Base-by-base conservation (phyloP, 2,888 invertebrate species). In the Anticlea derivata region DNA sequence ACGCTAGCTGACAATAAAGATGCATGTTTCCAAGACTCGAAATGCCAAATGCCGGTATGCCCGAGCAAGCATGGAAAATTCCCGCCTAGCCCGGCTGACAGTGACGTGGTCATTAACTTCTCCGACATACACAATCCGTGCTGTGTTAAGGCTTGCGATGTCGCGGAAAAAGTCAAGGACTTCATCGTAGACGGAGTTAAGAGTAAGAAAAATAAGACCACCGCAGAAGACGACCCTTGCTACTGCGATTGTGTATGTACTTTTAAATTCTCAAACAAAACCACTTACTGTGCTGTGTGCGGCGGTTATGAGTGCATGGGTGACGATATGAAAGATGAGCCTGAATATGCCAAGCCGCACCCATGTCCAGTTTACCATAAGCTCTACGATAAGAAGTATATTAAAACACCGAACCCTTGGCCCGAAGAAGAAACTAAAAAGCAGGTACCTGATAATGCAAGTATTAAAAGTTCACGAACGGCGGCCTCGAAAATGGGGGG, bases 311-410 rank as follows among this genome's bases (percentile, higher is more conserved):
- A 89, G 66, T 82, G 82, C 43, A 60, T 86, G 13, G 89, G 89
- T 7, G 76, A 80, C 23, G 88, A 89, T 57, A 77, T 83, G 63
- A 70, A 63, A 54, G 59, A 76, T 46, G 68, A 81, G 59, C 88
- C 89, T 1, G 77, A 72, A 10, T 80, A 72, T 51, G 68, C 68
- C 0, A 81, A 76, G 51, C 88, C 89, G 3, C 83, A 86, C 43
- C 89, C 90, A 5, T 90, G 90, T 60, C 90, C 90, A 0, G 75
- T 90, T 6, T 90, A 87, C 55, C 83, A 90, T 47, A 89, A 89
- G 48, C 43, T 86, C 35, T 90, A 89, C 51, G 82, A 89, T 58
- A 87, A 74, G 65, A 75, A 71, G 11, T 66, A 69, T 6, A 78
- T 86, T 35, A 74, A 75, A 60, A 75, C 76, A 5, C 62, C 65